Evolutionary conservation across 2,797 vertebrate genomes (phyloP).

Genomic region (Halcyon leucocephala): DNA sequence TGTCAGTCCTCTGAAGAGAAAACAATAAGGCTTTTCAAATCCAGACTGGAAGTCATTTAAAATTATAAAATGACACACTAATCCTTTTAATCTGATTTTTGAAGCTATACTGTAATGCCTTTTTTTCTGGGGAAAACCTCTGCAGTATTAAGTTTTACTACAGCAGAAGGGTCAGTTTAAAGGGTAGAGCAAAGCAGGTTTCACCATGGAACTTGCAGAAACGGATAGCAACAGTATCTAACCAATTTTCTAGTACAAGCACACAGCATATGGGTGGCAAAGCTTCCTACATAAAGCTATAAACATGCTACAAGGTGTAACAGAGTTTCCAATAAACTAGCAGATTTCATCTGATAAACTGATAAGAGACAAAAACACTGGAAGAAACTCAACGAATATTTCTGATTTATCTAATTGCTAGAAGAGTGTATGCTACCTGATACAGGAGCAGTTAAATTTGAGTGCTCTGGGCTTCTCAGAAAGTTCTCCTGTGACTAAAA

Average conservation of each 20-base stretch:
- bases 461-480: background rate
- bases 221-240: background rate
- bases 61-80: constrained; percentile 40
- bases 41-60: constrained; percentile 46
- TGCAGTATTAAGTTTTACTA: constrained; percentile 15
- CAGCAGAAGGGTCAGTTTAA: constrained; percentile 9
- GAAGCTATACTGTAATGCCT: background rate
- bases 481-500: background rate
- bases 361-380: background rate
- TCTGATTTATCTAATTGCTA: background rate
- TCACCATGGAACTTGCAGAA: background rate
- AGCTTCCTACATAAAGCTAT: background rate
- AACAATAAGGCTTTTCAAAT: constrained; percentile 20
- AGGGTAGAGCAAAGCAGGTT: background rate
- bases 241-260: background rate
- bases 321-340: background rate
- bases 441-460: background rate
- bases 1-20: background rate
- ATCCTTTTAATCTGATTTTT: constrained; percentile 55
- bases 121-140: background rate
- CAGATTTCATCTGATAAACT: background rate
- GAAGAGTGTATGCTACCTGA: background rate
- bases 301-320: background rate
- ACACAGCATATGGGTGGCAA: background rate
- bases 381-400: background rate